Percentiles rank a stretch among this genome's conserved stretches.
phyloP scores from a whole-genome alignment of 2,113 vertebrate species.

The Emydocephalus ijimae region DNA sequence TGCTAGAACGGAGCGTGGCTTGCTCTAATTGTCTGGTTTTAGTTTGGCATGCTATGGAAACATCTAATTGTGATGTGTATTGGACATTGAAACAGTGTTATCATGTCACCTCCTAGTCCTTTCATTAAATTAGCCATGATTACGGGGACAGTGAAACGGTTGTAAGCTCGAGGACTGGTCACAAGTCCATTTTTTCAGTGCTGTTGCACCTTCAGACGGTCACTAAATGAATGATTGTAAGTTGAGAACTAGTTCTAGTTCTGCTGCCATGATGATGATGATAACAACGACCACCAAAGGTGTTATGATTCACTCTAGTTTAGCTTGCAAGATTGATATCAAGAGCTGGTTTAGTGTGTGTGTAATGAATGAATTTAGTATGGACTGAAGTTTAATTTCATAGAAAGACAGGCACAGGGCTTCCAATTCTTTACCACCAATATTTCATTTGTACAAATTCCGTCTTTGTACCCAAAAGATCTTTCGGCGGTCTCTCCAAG shows the following conservation, averaged over 20 bases:
- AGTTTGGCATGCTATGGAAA: neutral
- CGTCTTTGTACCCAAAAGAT: neutral
- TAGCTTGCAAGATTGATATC: neutral
- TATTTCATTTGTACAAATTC: neutral
- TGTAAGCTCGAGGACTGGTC: neutral
- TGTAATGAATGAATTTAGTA: neutral
- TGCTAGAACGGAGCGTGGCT: too few species aligned
- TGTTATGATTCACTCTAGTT: neutral
- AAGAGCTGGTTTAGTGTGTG: neutral
- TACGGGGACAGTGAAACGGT: neutral
- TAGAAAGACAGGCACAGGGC: neutral
- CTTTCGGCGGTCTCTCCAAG: neutral
- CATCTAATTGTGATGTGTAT: neutral
- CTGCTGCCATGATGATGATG: neutral
- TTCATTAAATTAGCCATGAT: neutral
- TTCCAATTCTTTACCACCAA: neutral
- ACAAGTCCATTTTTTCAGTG: neutral
- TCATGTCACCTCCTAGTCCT: too few species aligned
- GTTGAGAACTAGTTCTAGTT: neutral
- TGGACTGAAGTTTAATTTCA: neutral
- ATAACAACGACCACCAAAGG: neutral
- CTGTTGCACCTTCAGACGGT: neutral
- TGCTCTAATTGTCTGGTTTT: neutral
- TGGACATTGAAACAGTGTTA: too few species aligned
- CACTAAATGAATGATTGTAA: neutral